A percentile compares a stretch with the other conserved stretches of the same genome.
Evolutionary conservation across 1,140 invertebrate genomes (phyloP).

Genomic region (Aphis craccivora): DNA sequence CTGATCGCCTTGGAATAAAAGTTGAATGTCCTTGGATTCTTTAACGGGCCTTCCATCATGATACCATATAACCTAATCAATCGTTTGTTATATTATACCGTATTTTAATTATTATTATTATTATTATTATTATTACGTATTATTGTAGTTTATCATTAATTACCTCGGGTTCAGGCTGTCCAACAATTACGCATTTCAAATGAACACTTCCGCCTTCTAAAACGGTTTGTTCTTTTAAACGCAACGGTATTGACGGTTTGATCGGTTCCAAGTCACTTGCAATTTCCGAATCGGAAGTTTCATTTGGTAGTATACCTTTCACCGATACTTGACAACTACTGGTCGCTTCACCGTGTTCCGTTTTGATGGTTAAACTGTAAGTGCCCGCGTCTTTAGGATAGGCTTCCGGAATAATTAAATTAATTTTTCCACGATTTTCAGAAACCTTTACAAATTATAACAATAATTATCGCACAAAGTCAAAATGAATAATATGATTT

Average conservation of each 20-base stretch:
- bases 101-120: slow-evolving; percentile 1
- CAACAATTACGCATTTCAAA: slow-evolving; percentile 83
- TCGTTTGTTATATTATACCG: neutral
- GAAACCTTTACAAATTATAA: slow-evolving; percentile 22
- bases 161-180: slow-evolving; percentile 84
- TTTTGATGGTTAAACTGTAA: slow-evolving; percentile 73
- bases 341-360: slow-evolving; percentile 71
- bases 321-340: slow-evolving; percentile 74
- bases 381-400: slow-evolving; percentile 76
- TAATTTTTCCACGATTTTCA: slow-evolving; percentile 66
- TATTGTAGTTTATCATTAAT: neutral
- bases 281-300: slow-evolving; percentile 77
- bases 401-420: slow-evolving; percentile 74
- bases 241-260: slow-evolving; percentile 76
- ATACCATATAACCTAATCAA: slow-evolving; percentile 79
- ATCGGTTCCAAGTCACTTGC: slow-evolving; percentile 75
- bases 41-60: slow-evolving; percentile 84
- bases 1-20: slow-evolving; percentile 81
- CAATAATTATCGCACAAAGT: too few species aligned
- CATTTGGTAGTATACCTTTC: slow-evolving; percentile 74
- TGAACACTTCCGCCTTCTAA: slow-evolving; percentile 75
- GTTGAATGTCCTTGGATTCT: slow-evolving; percentile 81
- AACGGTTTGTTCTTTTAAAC: slow-evolving; percentile 74
- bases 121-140: neutral
- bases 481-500: too few species aligned